Evolutionary conservation across 2,888 invertebrate species (phyloP).

Genomic region (Epirrita christyi): DNA sequence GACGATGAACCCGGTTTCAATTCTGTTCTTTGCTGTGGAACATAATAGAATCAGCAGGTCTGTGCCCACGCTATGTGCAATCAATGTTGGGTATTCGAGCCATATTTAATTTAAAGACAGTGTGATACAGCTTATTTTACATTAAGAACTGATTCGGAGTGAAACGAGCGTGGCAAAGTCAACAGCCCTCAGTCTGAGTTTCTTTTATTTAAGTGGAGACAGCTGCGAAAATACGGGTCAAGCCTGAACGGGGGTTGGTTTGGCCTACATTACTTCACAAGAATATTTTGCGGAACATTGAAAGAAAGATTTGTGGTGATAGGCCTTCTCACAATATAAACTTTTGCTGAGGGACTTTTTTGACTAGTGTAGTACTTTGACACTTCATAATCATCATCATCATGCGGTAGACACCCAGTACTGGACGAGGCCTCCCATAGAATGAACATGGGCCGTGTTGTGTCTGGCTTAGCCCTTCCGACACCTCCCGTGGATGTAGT

Average conservation of each 20-base stretch:
- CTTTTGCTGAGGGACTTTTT: neutral
- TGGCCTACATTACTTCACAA: conserved; percentile 26
- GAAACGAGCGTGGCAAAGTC: conserved; percentile 32
- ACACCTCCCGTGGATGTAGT: too few species aligned
- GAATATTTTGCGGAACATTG: conserved; percentile 21
- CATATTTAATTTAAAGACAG: neutral
- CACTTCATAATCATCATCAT: too few species aligned
- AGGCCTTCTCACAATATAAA: conserved; percentile 1
- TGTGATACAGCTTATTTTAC: conserved; percentile 2
- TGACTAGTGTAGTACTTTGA: neutral
- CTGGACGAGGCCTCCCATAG: too few species aligned
- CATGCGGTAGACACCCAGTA: too few species aligned
- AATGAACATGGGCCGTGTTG: too few species aligned
- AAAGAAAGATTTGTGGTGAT: conserved; percentile 25
- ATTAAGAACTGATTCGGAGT: neutral
- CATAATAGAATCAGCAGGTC: too few species aligned
- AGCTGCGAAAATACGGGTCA: conserved; percentile 45
- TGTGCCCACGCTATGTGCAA: too few species aligned
- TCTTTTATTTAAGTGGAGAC: conserved; percentile 50
- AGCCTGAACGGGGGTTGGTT: conserved; percentile 27
- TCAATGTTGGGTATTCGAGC: too few species aligned
- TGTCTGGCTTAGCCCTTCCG: too few species aligned
- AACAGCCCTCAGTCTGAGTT: conserved; percentile 39
- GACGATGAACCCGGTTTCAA: too few species aligned
- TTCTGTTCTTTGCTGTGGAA: too few species aligned